A percentile compares a stretch with the other conserved stretches of the same genome.
These are phyloP conservation scores for Phytoseiulus persimilis DNA, from an alignment of 2,888 invertebrate species.

Conservation along the genomic window DNA sequence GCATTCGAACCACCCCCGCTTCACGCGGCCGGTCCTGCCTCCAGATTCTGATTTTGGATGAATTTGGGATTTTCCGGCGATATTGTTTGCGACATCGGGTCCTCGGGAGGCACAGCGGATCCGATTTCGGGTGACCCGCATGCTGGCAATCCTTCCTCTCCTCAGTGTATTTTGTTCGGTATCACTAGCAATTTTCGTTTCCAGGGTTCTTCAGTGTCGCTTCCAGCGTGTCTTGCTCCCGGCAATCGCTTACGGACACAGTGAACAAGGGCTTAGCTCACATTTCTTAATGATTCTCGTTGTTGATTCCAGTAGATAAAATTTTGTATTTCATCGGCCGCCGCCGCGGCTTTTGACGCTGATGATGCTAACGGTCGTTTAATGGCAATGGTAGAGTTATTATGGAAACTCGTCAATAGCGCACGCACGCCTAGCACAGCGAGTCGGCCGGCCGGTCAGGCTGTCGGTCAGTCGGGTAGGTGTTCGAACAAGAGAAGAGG, in stretches of 20 bases:
- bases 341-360: not conserved
- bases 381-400: not conserved
- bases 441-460: not conserved
- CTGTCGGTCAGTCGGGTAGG: not conserved
- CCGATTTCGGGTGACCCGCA: no score
- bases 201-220: not conserved
- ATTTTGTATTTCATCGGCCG: not conserved
- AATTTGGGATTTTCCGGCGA: no score
- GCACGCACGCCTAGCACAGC: not conserved
- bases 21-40: no score
- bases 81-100: no score
- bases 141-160: not conserved
- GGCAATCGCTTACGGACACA: not conserved
- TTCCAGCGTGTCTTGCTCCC: no score
- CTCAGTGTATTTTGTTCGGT: not conserved
- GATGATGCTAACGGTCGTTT: not conserved
- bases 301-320: not conserved
- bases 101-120: no score
- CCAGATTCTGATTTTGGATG: no score
- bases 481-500: not conserved
- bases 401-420: constrained; percentile 5
- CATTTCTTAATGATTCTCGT: not conserved
- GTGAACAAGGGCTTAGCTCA: not conserved
- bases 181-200: not conserved
- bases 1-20: not conserved